Base-by-base conservation (phyloP, 1,140 invertebrate genomes). In the Patella vulgata region DNA sequence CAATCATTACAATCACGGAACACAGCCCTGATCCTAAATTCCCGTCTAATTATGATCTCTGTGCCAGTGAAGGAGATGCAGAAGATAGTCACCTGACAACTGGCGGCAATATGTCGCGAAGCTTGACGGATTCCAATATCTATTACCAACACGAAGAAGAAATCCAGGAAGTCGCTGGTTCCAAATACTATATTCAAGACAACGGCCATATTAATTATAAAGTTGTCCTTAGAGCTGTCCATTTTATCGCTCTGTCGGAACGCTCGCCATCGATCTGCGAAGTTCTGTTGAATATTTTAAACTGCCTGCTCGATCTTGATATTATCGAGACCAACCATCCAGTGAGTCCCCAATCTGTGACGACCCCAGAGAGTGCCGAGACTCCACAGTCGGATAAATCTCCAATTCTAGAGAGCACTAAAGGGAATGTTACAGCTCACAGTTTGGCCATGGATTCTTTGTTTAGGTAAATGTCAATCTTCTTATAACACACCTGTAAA, bases 1-100 rank as follows among this genome's bases (percentile, higher is more conserved):
- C 95, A 0, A 96, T 97, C 54, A 98, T 97, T 46, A 97, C 95
- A 1, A 94, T 98, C 0, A 97, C 96, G 1, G 94, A 96, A 80
- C 94, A 97, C 77, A 96, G 73, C 54, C 65, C 78, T 57, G 66
- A 70, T 23, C 50, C 62, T 12, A 53, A 50, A 28, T 50, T 42
- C 8, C 21, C 48, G 17, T 59, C 63, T 25, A 65, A 53, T 40
- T 65, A 59, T 36, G 48, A 66, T 19, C 43, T 59, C 4, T 53
- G 48, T 50, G 30, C 30, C 31, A 42, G 19, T n/a, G 28, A 17
- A 44, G 55, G 53, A 5, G 31, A 23, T 23, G 50, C 36, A 17
- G 53, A 70, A 31, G 63, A 70, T 44, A 55, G 59, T 1, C 39
- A 21, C 9, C 1, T 42, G 6, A 61, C 60, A 4, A 53, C 63